Evolutionary conservation across 2,888 invertebrate species (phyloP).

Genomic region (Cylloceria caligata): DNA sequence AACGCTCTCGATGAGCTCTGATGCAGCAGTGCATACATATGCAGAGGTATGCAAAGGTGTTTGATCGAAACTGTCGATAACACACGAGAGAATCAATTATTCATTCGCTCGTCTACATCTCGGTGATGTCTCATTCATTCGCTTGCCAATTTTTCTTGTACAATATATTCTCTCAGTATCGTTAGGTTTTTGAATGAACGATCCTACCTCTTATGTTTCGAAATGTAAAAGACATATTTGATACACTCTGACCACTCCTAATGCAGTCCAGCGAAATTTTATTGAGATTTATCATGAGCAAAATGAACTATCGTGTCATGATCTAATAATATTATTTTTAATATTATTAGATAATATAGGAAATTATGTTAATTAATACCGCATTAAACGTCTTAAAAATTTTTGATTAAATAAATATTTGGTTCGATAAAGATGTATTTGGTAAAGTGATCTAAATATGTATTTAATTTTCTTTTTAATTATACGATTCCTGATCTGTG

Average conservation of each 20-base stretch:
- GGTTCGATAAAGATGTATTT: too few relatives aligned
- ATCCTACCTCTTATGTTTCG: background rate
- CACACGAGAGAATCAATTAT: conserved; percentile 51
- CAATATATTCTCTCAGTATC: conserved; percentile 7
- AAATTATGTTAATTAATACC: too few relatives aligned
- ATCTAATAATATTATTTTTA: background rate
- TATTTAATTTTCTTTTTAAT: too few relatives aligned
- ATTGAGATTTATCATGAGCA: background rate
- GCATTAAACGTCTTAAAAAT: too few relatives aligned
- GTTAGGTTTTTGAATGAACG: background rate
- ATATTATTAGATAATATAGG: too few relatives aligned
- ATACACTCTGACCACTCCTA: background rate
- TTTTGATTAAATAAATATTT: too few relatives aligned
- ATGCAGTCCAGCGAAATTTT: background rate
- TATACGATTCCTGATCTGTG: too few relatives aligned
- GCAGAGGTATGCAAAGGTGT: conserved; percentile 53
- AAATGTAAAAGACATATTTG: background rate
- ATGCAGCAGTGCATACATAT: conserved; percentile 37
- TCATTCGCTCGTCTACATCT: conserved; percentile 44
- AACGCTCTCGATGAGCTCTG: conserved; percentile 38
- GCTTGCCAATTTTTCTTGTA: conserved; percentile 20
- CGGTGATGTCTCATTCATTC: conserved; percentile 49
- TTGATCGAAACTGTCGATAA: conserved; percentile 61
- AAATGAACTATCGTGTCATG: background rate
- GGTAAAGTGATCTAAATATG: too few relatives aligned